phyloP scores from a whole-genome alignment of 2,888 invertebrate genomes.

The Brassicogethes aeneus region DNA sequence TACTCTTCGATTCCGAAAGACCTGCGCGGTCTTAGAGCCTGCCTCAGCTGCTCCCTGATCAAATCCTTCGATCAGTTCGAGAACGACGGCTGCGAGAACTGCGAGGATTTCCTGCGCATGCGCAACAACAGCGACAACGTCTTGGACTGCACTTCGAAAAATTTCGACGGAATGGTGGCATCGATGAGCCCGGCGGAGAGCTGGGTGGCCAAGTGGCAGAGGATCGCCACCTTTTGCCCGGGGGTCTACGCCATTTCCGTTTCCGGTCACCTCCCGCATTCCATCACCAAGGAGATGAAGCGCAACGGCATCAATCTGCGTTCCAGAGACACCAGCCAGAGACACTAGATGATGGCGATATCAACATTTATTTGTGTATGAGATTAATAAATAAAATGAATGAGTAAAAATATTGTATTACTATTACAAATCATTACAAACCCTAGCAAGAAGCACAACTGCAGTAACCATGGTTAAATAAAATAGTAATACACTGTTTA shows the following conservation, averaged over 20 bases:
- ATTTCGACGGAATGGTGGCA: slow-evolving; percentile 87
- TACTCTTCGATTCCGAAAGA: not conserved
- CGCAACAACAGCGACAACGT: slow-evolving; percentile 89
- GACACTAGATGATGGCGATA: not conserved
- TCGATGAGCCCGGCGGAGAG: slow-evolving; percentile 90
- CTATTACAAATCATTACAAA: too few species aligned
- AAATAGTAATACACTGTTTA: too few species aligned
- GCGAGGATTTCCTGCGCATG: slow-evolving; percentile 87
- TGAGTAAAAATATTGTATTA: too few species aligned
- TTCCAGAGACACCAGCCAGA: not conserved
- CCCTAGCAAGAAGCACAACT: too few species aligned
- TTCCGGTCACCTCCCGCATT: not conserved
- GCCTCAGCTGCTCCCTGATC: slow-evolving; percentile 3
- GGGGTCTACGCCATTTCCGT: slow-evolving; percentile 6
- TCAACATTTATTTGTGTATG: too few species aligned
- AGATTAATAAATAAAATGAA: too few species aligned
- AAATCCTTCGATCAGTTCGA: slow-evolving; percentile 92
- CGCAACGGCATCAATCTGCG: not conserved
- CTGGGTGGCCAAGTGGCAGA: slow-evolving; percentile 96
- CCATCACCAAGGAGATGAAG: slow-evolving; percentile 1
- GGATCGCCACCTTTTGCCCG: slow-evolving; percentile 43
- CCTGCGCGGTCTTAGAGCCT: slow-evolving; percentile 1
- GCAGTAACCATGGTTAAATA: too few species aligned
- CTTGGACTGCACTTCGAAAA: slow-evolving; percentile 87
- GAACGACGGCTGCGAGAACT: slow-evolving; percentile 91